Evolutionary conservation across 1,140 invertebrate genomes (phyloP).

Genomic region (Pseudomyrmex dendroicus): DNA sequence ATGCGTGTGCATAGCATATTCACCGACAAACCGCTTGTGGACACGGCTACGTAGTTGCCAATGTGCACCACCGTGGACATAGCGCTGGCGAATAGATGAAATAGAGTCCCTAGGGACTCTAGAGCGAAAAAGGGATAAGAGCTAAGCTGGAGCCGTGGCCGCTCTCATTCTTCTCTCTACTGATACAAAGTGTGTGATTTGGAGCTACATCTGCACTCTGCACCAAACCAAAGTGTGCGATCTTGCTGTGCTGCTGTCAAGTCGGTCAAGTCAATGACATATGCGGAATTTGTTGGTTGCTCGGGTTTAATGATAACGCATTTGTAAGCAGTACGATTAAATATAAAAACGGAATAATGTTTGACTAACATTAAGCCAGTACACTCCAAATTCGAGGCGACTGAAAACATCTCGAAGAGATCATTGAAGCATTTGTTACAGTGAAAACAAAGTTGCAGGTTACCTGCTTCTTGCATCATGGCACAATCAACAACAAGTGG

Average conservation of each 20-base stretch:
- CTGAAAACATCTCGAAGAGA: background rate
- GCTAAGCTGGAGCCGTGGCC: too few species aligned
- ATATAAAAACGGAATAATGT: conserved; percentile 2
- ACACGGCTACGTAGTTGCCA: too few species aligned
- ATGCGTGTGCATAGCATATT: too few species aligned
- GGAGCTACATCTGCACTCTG: background rate
- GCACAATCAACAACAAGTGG: conserved; percentile 86
- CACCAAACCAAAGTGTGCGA: background rate
- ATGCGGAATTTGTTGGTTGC: background rate
- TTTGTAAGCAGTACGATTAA: background rate
- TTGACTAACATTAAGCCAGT: background rate
- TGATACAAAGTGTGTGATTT: too few species aligned
- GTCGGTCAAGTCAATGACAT: background rate
- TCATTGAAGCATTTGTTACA: background rate
- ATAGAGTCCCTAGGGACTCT: too few species aligned
- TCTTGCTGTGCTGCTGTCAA: background rate
- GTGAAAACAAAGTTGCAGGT: conserved; percentile 55
- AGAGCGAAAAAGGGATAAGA: too few species aligned
- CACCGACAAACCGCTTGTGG: too few species aligned
- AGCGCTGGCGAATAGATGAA: too few species aligned
- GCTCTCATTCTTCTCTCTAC: too few species aligned
- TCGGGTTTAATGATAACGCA: background rate
- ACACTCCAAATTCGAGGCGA: background rate
- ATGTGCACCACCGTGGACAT: too few species aligned
- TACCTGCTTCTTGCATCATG: conserved; percentile 77